phyloP scores from a whole-genome alignment of 2,113 vertebrate genomes.

The Hylia prasina region DNA sequence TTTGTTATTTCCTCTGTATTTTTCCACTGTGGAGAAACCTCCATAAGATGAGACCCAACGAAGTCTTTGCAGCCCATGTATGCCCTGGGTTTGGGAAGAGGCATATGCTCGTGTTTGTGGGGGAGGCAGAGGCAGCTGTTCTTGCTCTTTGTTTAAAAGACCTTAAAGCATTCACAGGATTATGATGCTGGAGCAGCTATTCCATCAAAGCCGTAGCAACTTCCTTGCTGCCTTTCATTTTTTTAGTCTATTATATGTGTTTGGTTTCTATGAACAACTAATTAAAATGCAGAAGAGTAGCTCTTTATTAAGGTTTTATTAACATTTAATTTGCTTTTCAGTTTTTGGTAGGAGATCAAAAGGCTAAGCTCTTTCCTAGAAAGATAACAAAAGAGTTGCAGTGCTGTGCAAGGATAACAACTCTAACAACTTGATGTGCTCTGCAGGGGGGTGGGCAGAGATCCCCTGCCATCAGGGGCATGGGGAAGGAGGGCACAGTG shows the following conservation, averaged over 20 bases:
- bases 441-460: background rate
- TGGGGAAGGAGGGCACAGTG: rapidly evolving
- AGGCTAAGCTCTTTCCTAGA: conserved; percentile 31
- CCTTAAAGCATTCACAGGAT: background rate
- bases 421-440: background rate
- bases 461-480: background rate
- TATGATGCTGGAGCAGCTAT: background rate
- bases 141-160: background rate
- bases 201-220: conserved; percentile 8
- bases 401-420: background rate
- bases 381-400: background rate
- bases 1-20: background rate
- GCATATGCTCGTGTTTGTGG: background rate
- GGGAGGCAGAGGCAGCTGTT: background rate
- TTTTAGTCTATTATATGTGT: background rate
- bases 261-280: conserved; percentile 5
- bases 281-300: conserved; percentile 23
- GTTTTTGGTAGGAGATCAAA: conserved; percentile 6
- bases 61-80: background rate
- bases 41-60: background rate
- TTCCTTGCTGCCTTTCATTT: conserved; percentile 17
- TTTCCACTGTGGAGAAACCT: background rate
- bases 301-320: conserved; percentile 39
- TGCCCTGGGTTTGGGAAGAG: background rate
- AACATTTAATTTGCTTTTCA: conserved; percentile 36